Evolutionary conservation across 2,888 invertebrate genomes (phyloP).

Genomic region (Trachelus iudaicus): DNA sequence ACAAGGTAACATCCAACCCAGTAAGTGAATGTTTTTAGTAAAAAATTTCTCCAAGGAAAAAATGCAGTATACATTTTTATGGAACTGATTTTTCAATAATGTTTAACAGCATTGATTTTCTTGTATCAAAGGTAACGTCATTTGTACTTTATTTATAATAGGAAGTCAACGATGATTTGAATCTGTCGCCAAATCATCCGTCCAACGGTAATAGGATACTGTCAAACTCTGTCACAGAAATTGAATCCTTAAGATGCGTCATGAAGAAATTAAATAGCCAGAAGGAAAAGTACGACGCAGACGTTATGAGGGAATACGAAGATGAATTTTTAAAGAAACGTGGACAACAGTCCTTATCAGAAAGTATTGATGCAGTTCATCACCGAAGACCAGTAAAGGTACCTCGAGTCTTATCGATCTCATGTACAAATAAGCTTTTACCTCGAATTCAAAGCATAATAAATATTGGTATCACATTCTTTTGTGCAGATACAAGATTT

Average conservation of each 20-base stretch:
- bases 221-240: background rate
- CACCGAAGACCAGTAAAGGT: background rate
- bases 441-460: background rate
- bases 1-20: background rate
- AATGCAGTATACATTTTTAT: background rate
- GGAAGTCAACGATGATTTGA: background rate
- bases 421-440: background rate
- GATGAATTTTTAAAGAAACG: background rate
- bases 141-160: background rate
- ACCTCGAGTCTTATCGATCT: background rate
- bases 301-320: background rate
- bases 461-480: background rate
- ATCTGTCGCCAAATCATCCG: background rate
- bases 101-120: background rate
- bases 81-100: background rate
- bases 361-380: background rate
- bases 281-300: background rate
- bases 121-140: background rate
- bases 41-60: background rate
- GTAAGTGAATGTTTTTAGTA: background rate
- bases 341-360: background rate
- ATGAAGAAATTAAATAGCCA: background rate
- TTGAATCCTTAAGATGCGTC: background rate
- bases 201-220: background rate
- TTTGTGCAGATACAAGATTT: slow-evolving; percentile 35